These are phyloP conservation scores for Peromyscus californicus DNA, from an alignment of 2,113 vertebrate species.

Conservation along the genomic window DNA sequence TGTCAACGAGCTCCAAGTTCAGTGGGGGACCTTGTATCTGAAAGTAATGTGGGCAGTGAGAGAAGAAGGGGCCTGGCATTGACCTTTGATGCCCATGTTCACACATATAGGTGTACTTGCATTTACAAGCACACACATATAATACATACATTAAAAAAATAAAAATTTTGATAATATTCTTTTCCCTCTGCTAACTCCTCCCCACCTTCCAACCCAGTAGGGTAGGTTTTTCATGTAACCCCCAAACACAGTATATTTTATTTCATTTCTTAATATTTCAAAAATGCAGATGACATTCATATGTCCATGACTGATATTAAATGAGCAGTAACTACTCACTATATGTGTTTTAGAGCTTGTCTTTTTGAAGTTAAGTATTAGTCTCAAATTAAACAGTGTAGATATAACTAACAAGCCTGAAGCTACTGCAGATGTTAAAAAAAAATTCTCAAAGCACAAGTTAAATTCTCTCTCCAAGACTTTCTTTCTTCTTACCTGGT, in stretches of 20 bases:
- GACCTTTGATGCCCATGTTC: background rate
- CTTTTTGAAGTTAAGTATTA: constrained; percentile 18
- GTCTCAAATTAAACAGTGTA: constrained; percentile 30
- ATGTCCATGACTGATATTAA: background rate
- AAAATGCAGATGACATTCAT: background rate
- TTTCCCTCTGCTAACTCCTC: background rate
- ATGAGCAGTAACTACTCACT: background rate
- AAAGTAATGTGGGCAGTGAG: no score
- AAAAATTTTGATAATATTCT: background rate
- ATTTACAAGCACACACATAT: background rate
- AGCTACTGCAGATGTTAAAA: background rate
- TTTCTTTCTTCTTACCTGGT: background rate
- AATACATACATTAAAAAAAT: background rate
- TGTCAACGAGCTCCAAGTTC: background rate
- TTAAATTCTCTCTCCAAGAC: background rate
- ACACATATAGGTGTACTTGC: background rate
- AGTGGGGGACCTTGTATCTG: background rate
- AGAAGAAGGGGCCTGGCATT: background rate
- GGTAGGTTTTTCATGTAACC: background rate
- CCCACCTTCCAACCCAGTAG: background rate
- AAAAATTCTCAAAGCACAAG: background rate
- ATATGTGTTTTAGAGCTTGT: background rate
- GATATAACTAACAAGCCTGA: background rate
- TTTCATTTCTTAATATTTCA: constrained; percentile 28
- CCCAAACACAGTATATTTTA: background rate